Evolutionary conservation across 1,140 invertebrate species (phyloP).

Genomic region (Tribolium castaneum): DNA sequence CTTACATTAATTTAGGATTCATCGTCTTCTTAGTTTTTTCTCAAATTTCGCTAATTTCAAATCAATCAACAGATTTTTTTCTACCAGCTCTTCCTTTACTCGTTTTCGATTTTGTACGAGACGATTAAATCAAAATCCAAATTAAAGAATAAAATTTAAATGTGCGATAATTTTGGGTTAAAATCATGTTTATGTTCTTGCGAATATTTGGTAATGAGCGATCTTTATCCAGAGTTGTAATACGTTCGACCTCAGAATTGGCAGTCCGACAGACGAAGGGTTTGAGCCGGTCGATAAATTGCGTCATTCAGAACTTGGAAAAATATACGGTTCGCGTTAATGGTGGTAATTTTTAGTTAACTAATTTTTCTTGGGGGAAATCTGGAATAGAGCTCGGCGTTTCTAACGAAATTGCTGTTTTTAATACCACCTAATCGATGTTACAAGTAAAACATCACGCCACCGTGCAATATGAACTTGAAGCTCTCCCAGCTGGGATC

Average conservation of each 20-base stretch:
- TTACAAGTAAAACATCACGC: slow-evolving; percentile 1
- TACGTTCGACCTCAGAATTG: not conserved
- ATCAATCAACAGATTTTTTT: too few species aligned
- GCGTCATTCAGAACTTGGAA: slow-evolving; percentile 14
- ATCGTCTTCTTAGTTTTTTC: not conserved
- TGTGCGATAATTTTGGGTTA: too few species aligned
- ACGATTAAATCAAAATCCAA: too few species aligned
- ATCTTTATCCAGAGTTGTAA: not conserved
- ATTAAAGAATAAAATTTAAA: too few species aligned
- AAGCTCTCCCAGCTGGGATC: slow-evolving; percentile 2
- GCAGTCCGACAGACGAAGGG: slow-evolving; percentile 7
- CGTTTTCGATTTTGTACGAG: too few species aligned
- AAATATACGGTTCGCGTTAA: slow-evolving; percentile 26
- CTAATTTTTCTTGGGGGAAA: slow-evolving; percentile 25
- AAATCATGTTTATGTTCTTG: too few species aligned
- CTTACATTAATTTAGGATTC: not conserved
- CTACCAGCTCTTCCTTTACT: too few species aligned
- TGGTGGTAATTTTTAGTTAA: slow-evolving; percentile 29
- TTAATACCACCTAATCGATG: slow-evolving; percentile 7
- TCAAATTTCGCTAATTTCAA: too few species aligned
- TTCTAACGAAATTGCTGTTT: slow-evolving; percentile 18
- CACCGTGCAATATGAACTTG: not conserved
- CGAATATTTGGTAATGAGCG: not conserved
- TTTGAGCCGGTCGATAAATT: slow-evolving; percentile 24
- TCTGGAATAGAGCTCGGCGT: slow-evolving; percentile 11